Evolutionary conservation across 2,888 invertebrate species (phyloP).

Genomic region (Archaeoteleia sp.): DNA sequence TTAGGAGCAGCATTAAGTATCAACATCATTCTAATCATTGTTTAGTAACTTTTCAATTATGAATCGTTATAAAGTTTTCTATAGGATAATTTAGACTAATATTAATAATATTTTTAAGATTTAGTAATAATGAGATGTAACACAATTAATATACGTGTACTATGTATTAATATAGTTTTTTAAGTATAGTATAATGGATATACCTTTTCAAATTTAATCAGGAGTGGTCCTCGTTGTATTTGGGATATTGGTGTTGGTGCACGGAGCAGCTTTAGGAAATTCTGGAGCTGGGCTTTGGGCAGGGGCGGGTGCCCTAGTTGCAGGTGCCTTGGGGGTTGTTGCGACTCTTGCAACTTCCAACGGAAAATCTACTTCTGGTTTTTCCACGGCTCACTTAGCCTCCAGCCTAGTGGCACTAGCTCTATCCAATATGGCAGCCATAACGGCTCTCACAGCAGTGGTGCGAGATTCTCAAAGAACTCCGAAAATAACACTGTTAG

Average conservation of each 20-base stretch:
- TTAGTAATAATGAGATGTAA: too few species aligned
- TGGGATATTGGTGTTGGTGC: slow-evolving; percentile 80
- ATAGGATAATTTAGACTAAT: too few species aligned
- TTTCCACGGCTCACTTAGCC: slow-evolving; percentile 79
- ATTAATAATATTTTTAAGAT: too few species aligned
- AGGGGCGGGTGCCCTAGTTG: slow-evolving; percentile 79
- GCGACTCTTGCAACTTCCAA: slow-evolving; percentile 73
- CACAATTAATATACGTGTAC: too few species aligned
- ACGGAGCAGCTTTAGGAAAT: slow-evolving; percentile 78
- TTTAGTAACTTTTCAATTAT: too few species aligned
- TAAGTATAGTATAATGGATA: too few species aligned
- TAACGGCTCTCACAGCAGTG: slow-evolving; percentile 75
- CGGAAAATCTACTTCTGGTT: slow-evolving; percentile 63
- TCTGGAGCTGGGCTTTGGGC: slow-evolving; percentile 83
- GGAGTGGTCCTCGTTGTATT: slow-evolving; percentile 80
- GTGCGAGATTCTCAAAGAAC: slow-evolving; percentile 78
- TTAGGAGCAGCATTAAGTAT: too few species aligned
- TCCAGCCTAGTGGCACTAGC: slow-evolving; percentile 76
- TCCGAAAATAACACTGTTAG: slow-evolving; percentile 64
- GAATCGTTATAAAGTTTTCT: too few species aligned
- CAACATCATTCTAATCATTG: too few species aligned
- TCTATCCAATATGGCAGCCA: slow-evolving; percentile 71
- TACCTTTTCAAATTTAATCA: too few species aligned
- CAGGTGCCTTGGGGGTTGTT: slow-evolving; percentile 80
- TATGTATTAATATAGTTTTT: too few species aligned